Evolutionary conservation across 2,888 invertebrate genomes (phyloP).

Genomic region (Camptogramma bilineatum): DNA sequence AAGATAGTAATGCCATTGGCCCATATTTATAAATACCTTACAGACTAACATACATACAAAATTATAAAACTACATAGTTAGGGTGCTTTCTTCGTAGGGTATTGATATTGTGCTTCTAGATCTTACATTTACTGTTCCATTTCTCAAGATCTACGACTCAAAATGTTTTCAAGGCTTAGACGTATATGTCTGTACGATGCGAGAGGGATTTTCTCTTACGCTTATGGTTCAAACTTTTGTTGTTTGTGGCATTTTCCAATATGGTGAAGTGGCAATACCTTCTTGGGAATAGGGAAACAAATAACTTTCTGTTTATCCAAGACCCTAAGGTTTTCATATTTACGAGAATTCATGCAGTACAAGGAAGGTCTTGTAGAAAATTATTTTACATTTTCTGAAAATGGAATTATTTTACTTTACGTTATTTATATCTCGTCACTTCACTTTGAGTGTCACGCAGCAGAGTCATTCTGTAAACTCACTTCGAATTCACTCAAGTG

Average conservation of each 20-base stretch:
- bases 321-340: background rate
- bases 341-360: background rate
- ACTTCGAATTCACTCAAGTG: no score
- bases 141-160: conserved; percentile 18
- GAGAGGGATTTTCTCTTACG: conserved; percentile 2
- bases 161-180: conserved; percentile 27
- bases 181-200: conserved; percentile 12
- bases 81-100: no score
- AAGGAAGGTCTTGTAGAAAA: background rate
- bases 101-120: no score
- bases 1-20: no score
- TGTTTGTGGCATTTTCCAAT: conserved; percentile 1
- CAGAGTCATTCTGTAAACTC: no score
- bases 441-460: no score
- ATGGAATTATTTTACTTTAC: no score
- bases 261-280: background rate
- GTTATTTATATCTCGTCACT: no score
- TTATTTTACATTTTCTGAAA: background rate
- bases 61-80: no score
- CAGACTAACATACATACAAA: no score
- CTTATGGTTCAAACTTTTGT: conserved; percentile 21
- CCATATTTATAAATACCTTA: no score
- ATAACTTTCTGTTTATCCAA: background rate
- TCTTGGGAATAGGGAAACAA: conserved; percentile 4
- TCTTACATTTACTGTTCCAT: conserved; percentile 13